phyloP scores from a whole-genome alignment of 1,140 invertebrate genomes.

The Zaprionus kolodkinae region DNA sequence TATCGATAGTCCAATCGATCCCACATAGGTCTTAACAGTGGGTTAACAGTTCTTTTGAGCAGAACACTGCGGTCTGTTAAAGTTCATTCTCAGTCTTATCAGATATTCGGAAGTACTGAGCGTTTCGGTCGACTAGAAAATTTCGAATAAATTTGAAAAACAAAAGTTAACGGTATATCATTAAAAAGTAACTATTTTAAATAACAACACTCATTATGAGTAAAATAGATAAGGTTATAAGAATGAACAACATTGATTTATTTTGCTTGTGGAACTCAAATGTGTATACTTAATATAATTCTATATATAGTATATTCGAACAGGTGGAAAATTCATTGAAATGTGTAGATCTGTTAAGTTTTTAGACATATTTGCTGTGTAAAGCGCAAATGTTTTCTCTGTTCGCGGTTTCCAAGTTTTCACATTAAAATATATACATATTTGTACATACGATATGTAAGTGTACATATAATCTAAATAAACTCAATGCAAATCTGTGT shows the following conservation, averaged over 20 bases:
- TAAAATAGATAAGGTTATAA: background rate
- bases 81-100: slow-evolving; percentile 25
- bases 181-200: background rate
- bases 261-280: background rate
- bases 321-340: slow-evolving; percentile 12
- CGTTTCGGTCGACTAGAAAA: background rate
- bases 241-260: background rate
- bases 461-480: background rate
- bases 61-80: background rate
- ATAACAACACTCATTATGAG: background rate
- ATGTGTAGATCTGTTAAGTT: background rate
- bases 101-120: slow-evolving; percentile 13
- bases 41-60: slow-evolving; percentile 8
- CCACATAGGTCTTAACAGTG: slow-evolving; percentile 2
- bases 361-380: background rate
- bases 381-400: background rate
- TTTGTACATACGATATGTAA: background rate
- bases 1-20: slow-evolving; percentile 16
- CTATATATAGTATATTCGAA: background rate
- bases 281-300: slow-evolving; percentile 2
- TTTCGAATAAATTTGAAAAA: slow-evolving; percentile 5
- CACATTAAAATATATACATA: background rate
- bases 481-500: background rate
- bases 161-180: slow-evolving; percentile 21
- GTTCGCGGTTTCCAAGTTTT: background rate